Base-by-base conservation (phyloP, 2,113 vertebrate species). In the Sander lucioperca region DNA sequence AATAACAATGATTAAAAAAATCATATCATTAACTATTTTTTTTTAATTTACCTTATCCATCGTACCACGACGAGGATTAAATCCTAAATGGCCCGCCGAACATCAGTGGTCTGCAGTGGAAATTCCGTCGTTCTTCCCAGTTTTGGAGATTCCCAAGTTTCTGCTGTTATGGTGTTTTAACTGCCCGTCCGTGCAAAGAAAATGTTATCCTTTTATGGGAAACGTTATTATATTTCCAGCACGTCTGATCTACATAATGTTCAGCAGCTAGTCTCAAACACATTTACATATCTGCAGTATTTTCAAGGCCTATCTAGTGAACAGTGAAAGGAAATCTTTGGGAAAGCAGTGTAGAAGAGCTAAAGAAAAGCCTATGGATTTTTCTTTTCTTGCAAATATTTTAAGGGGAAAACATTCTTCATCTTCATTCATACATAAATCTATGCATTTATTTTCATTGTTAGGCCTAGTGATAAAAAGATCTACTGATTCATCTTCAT, bases 21-120 rank as follows among this genome's bases (percentile, higher is more conserved):
- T 43, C 39, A 11, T 6, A 43, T 43, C 10, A 43, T 43, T 43
- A 10, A 43, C 39, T 43, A 10, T 39, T 39, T 39, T 10, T 59
- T 57, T 5, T 13, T 13, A 0, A 33, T 23, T 88, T 86, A 94
- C 94, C 93, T 93, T 94, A 76, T 93, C 91, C 91, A 94, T 94
- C 61, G 47, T 89, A 71, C 75, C 36, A 86, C 56, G 70, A 89
- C 57, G 74, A 88, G 79, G 86, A 80, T 85, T 85, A 89, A 85
- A 72, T 82, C 74, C 57, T 21, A 21, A 5, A 27, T 51, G 43
- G 79, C 45, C 77, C 65, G 68, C 15, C 18, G 64, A 90, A 83
- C 91, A 94, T 94, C 69, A 54, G 79, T 80, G 76, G 59, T 79
- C 70, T 76, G 47, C 68, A 18, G 65, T 51, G 56, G 64, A 79